Conservation (phyloP, 2,888 invertebrate genomes). For the Drosophila lacicola region DNA sequence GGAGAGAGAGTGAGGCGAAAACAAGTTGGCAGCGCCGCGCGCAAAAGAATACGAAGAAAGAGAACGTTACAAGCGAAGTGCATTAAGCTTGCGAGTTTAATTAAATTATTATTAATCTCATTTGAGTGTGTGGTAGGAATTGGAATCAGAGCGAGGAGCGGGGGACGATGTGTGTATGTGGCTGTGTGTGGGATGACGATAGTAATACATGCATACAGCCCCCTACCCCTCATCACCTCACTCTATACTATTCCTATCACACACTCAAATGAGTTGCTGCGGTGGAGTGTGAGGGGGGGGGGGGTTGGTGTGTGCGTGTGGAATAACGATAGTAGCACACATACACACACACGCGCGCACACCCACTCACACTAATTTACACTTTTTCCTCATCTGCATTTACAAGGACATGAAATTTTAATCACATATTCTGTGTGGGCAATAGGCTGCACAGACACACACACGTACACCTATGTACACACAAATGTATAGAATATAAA, state of each 20-base stretch:
- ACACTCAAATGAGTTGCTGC: too few species aligned
- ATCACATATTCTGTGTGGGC: slow-evolving; percentile 46
- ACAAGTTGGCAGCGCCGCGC: slow-evolving; percentile 32
- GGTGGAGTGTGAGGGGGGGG: too few species aligned
- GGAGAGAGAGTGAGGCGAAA: slow-evolving; percentile 3
- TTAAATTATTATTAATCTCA: slow-evolving; percentile 82
- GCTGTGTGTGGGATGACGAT: too few species aligned
- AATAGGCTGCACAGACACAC: slow-evolving; percentile 17
- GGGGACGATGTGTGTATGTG: too few species aligned
- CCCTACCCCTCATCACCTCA: too few species aligned
- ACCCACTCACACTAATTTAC: slow-evolving; percentile 19
- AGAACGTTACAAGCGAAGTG: slow-evolving; percentile 67
- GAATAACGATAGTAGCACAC: slow-evolving; percentile 16
- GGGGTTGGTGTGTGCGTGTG: slow-evolving; percentile 1
- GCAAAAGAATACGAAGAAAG: slow-evolving; percentile 5
- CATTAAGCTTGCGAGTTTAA: slow-evolving; percentile 76
- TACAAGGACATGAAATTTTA: slow-evolving; percentile 55
- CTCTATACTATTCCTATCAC: too few species aligned
- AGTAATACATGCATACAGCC: too few species aligned
- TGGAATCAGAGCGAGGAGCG: too few species aligned
- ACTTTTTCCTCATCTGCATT: slow-evolving; percentile 38
- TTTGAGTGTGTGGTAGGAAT: slow-evolving; percentile 37
- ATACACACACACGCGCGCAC: slow-evolving; percentile 11
- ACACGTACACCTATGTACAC: background rate
- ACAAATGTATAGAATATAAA: background rate